Percentiles rank a stretch among this genome's conserved stretches.
Conservation (phyloP, 2,888 invertebrate species). For the Leptinotarsa rubiginosa region DNA sequence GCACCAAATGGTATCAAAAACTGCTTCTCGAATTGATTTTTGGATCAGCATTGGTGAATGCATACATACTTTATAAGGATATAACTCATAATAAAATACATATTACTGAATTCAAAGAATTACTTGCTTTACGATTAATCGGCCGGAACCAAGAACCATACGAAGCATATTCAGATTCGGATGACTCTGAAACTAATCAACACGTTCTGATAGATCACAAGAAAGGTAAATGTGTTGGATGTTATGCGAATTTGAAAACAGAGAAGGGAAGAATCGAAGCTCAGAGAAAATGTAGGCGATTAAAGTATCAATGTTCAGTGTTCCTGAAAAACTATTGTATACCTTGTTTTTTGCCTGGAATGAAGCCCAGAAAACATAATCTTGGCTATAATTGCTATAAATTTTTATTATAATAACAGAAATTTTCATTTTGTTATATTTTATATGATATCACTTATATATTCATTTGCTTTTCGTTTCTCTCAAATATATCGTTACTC, state of each 20-base stretch:
- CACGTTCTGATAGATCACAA: too few species aligned
- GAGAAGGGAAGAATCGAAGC: too few species aligned
- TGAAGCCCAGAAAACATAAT: conserved; percentile 17
- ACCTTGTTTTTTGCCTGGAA: conserved; percentile 15
- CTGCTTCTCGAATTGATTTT: conserved; percentile 16
- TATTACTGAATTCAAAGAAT: conserved; percentile 9
- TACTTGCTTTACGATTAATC: too few species aligned
- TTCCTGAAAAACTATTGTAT: conserved; percentile 10
- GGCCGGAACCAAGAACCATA: too few species aligned
- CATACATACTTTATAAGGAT: conserved; percentile 12
- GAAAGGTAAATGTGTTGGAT: too few species aligned
- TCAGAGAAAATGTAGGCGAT: too few species aligned
- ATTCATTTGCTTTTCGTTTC: background rate
- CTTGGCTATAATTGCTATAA: background rate
- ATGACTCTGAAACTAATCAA: too few species aligned
- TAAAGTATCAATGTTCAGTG: background rate
- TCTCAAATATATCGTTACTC: background rate
- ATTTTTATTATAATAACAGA: background rate
- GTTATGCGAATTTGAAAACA: too few species aligned
- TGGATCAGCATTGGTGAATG: conserved; percentile 18
- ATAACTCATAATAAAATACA: background rate
- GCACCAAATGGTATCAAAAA: conserved; percentile 21
- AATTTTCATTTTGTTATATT: conserved; percentile 8
- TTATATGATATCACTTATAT: background rate
- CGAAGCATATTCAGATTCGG: too few species aligned